Percentiles rank a stretch among this genome's conserved stretches.
These are phyloP conservation scores for Callorhinus ursinus DNA, from an alignment of 2,113 vertebrate genomes.

Conservation along the genomic window DNA sequence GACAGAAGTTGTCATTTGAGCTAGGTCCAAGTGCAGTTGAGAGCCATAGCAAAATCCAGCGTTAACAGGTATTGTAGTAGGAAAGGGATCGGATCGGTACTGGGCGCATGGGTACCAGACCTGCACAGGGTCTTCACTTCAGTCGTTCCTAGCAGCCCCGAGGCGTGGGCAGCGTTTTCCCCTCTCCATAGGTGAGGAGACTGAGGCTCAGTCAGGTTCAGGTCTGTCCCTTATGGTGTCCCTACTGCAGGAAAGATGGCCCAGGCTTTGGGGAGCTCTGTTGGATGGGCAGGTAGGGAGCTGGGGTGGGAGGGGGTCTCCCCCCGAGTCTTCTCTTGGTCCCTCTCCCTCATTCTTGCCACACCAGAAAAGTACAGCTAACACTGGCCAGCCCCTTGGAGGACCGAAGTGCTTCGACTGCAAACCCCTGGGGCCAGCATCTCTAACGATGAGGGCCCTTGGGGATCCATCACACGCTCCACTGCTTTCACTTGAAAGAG, in stretches of 20 bases:
- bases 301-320: not conserved
- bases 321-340: not conserved
- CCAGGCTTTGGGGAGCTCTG: not conserved
- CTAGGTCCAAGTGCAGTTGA: not conserved
- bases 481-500: not conserved
- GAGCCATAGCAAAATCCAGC: not conserved
- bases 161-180: not conserved
- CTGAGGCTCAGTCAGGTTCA: not conserved
- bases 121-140: rapidly evolving
- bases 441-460: not conserved
- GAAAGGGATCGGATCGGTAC: rapidly evolving
- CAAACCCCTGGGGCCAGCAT: not conserved
- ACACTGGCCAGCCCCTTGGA: not conserved
- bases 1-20: not conserved
- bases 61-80: not conserved
- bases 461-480: not conserved
- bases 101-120: rapidly evolving
- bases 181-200: not conserved
- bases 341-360: not conserved
- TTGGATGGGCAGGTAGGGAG: not conserved
- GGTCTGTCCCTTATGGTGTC: not conserved
- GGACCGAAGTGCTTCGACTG: not conserved
- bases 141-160: not conserved
- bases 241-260: not conserved
- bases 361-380: not conserved